A percentile compares a stretch with the other conserved stretches of the same genome.
Evolutionary conservation across 53 echinoderm and acorn worm species (phyloP).

Genomic region (Glandiceps talaboti): DNA sequence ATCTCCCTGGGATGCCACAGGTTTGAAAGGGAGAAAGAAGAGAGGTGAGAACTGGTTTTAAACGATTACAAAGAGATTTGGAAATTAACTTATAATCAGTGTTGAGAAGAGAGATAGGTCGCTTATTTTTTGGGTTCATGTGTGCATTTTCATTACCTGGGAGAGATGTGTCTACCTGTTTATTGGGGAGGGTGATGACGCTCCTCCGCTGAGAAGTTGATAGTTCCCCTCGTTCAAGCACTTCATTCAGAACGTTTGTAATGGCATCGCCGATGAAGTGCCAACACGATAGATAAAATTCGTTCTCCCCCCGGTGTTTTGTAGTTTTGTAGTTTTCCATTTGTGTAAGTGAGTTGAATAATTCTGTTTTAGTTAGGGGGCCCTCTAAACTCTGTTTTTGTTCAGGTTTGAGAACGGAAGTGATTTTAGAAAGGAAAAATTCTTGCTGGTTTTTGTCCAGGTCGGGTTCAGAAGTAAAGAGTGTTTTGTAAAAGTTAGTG

Average conservation of each 20-base stretch:
- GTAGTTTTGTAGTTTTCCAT: conserved; percentile 27
- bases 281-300: conserved; percentile 33
- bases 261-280: conserved; percentile 3
- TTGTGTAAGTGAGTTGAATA: conserved; percentile 2
- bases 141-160: neutral
- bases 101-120: conserved; percentile 38
- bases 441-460: neutral
- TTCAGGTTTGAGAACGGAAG: neutral
- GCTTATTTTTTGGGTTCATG: conserved; percentile 3
- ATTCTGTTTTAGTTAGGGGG: conserved; percentile 4
- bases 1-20: conserved; percentile 15
- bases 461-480: neutral
- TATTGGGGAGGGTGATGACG: conserved; percentile 13
- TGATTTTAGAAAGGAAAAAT: neutral
- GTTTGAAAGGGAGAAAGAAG: conserved; percentile 22
- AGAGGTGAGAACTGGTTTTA: neutral
- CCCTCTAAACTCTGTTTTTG: neutral
- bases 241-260: neutral
- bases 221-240: conserved; percentile 2
- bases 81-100: conserved; percentile 28
- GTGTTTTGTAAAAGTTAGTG: no score
- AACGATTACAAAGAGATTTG: conserved; percentile 25
- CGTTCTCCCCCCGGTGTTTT: conserved; percentile 22
- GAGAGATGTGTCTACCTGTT: conserved; percentile 8
- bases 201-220: conserved; percentile 6